Base-by-base conservation (phyloP, 2,113 vertebrate species). In the Catharus bicknelli region DNA sequence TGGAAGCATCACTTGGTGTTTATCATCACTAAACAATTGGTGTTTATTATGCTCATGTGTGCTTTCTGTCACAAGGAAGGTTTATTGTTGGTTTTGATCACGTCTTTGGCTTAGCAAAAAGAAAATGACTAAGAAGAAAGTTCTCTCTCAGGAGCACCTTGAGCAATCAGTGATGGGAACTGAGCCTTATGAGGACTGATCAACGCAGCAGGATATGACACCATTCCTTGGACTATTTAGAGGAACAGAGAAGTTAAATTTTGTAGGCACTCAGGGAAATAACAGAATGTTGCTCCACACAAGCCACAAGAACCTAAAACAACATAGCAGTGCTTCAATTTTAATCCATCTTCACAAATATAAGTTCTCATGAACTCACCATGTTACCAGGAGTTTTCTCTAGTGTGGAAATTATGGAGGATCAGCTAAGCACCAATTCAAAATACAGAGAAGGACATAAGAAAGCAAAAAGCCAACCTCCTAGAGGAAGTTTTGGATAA, bases 131-230 rank as follows among this genome's bases (percentile, higher is more conserved):
- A 76, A 93, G 95, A 76, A 93, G 95, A 86, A 93, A 59, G 32
- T 50, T 55, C 61, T 92, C 53, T 84, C 51, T 74, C 17, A 38
- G 72, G 11, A 94, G 43, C 42, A 91, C 57, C 34, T 61, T 92
- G 77, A 1, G 5, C 63, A 76, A 87, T 80, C 88, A 93, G 34
- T 70, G 68, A 86, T 34, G 32, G 58, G 23, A 95, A 84, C 7
- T 32, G 48, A 92, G 47, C 54, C 86, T 83, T 67, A 79, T 66
- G 90, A 88, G 43, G 83, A 58, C 38, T 38, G 40, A 81, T 83
- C 8, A 10, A 86, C 78, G 68, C 62, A 92, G 89, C 88, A 96
- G 88, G 94, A 96, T 94, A 76, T 90, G 93, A 94, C 88, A 78
- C 57, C 50, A 53, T 42, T 66, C 66, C 50, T 78, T 70, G 48